Evolutionary conservation across 1,140 invertebrate genomes (phyloP), one percentile per base, ranked within the genome.

Genomic region (Platyscapa corneri): DNA sequence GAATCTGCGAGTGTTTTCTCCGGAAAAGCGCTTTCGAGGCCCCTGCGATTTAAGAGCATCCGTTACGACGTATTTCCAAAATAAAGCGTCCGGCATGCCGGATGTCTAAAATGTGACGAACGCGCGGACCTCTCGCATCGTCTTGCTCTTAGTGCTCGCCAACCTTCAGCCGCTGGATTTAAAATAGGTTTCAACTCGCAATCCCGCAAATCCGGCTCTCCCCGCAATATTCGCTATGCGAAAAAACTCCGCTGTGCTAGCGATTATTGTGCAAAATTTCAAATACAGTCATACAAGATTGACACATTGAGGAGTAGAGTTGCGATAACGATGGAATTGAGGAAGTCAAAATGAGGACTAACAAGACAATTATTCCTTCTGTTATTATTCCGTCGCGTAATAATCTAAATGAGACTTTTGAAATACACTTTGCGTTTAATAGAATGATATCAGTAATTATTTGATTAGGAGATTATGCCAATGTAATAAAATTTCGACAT

Each of bases 391-490:
- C 23, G 3, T 27, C 56, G 23, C 3, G 18, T 53, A 60, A 5
- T 27, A 60, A 60, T 60, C 56, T 60, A 27, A 14, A 53, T 60
- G 14, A 60, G 56, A 5, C 56, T 72, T 30, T n/a, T 76, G 27
- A 76, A 76, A 53, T 37, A 32, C 27, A 60, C n/a, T 34, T 18
- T 18, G 3, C 64, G 30, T 37, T 56, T 14, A 39, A 60, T 60
- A 53, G 18, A 76, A 30, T 49, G 27, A 46, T 76, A 76, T 46
- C 42, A 49, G n/a, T 30, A 78, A 78, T 78, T 78, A 78, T 78
- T 78, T 56, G 76, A 64, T 78, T 64, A 46, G 39, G 6, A 76
- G 42, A 49, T 46, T 46, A 49, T 46, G 42, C 39, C 74, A 67
- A 34, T 34, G 3, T 70, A 70, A 20, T 18, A 70, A 34, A 70